These are phyloP conservation scores for Drosophila peninsularis DNA, from an alignment of 2,888 invertebrate species.

Conservation along the genomic window DNA sequence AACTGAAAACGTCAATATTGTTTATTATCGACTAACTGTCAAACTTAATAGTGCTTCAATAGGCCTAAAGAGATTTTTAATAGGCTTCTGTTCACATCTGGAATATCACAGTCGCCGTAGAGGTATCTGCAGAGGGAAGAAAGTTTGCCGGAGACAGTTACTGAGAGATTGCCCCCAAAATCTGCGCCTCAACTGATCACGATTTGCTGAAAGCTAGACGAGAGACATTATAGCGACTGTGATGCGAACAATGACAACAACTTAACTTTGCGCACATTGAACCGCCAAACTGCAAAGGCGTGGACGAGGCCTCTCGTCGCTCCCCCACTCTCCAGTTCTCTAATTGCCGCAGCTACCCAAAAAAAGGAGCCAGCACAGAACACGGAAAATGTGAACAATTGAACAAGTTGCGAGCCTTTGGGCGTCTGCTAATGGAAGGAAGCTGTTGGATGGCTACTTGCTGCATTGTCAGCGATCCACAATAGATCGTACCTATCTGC, in stretches of 20 bases:
- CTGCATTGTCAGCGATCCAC: constrained; percentile 43
- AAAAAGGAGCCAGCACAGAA: constrained; percentile 26
- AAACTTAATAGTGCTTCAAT: constrained; percentile 22
- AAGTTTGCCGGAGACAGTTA: too few species aligned
- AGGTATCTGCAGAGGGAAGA: background rate
- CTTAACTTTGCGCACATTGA: constrained; percentile 71
- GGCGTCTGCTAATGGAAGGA: constrained; percentile 70
- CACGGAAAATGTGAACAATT: constrained; percentile 59
- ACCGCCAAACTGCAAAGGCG: constrained; percentile 22
- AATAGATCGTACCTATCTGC: constrained; percentile 16
- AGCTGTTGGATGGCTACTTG: constrained; percentile 65
- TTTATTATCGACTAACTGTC: constrained; percentile 21
- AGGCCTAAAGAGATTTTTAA: constrained; percentile 34
- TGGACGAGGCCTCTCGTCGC: background rate
- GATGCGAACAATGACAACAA: constrained; percentile 63
- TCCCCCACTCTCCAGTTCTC: constrained; percentile 12
- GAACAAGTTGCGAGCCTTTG: constrained; percentile 71
- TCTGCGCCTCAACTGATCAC: constrained; percentile 57
- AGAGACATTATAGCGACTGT: constrained; percentile 6
- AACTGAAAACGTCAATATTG: constrained; percentile 70
- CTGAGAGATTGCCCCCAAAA: constrained; percentile 20
- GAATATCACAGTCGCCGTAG: background rate
- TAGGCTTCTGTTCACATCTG: constrained; percentile 15
- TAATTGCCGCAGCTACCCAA: constrained; percentile 44
- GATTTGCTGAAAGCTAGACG: constrained; percentile 28